Base-by-base conservation (phyloP, 2,888 invertebrate species). In the Tanypteryx hageni region DNA sequence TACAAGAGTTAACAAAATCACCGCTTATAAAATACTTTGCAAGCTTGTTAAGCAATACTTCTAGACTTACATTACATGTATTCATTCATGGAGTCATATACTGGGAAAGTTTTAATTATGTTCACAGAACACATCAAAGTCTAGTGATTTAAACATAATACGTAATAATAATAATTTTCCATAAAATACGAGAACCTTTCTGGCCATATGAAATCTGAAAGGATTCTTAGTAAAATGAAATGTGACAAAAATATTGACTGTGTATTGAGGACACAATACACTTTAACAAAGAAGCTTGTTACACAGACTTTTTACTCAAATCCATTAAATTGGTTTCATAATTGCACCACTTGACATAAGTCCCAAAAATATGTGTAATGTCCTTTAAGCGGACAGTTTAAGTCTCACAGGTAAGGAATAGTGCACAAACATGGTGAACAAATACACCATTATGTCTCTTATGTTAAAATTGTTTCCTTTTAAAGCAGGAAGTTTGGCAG, bases 1-100 rank as follows among this genome's bases (percentile, higher is more conserved):
- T 89, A 89, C 89, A 89, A 89, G 89, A 89, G 89, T 89, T 89
- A 89, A 89, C 89, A 89, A 89, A 89, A 89, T 89, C 89, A 89
- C 89, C 89, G 89, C 89, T 89, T 89, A 89, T 89, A 89, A 89
- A 89, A 89, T 89, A 89, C 89, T 89, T 89, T 89, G 89, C 89
- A 89, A 89, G 89, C 89, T 89, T 89, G 89, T 89, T 89, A 89
- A 89, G 89, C 89, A 89, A 89, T 89, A 89, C 89, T 89, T 89
- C 89, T 89, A 89, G 64, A 89, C 89, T 89, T 89, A 89, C 89
- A 89, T 64, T 89, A 89, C 89, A 89, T 89, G 89, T 64, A 89
- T 89, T 89, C 64, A 89, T 89, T 89, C 89, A 89, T 89, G 89
- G 89, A 89, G 89, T 89, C 89, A 89, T 89, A 89, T 89, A 89